Base-by-base conservation (phyloP, 2,797 vertebrate genomes). In the Kryptopterus vitreolus region DNA sequence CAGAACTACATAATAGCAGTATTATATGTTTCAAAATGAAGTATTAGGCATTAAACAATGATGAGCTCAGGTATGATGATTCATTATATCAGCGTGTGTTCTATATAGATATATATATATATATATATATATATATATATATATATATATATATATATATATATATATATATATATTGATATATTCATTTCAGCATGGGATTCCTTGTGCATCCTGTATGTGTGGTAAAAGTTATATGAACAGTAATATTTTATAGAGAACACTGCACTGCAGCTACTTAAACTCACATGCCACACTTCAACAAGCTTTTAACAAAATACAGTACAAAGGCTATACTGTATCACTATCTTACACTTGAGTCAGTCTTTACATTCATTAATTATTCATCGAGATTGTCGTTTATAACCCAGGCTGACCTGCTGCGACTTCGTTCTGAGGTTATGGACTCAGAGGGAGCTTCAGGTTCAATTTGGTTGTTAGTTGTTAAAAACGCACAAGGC, bases 321-420 rank as follows among this genome's bases (percentile, higher is more conserved):
- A 35, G n/a, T n/a, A n/a, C n/a, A n/a, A n/a, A 22, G 3, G 20
- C 33, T 38, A 38, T 38, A 22, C 20, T n/a, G n/a, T n/a, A n/a
- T n/a, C 33, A 9, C 55, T 4, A 0, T 66, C 20, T 24, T 38
- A 43, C 11, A 46, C 11, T 46, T 15, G 15, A 24, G 5, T 43
- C 20, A 43, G 11, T 43, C 63, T 50, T 24, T 61, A 50, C 65
- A 85, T 31, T 85, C 78, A 81, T 86, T 82, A 86, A 55, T 80
- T 73, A 73, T 73, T 80, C 31, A 80, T 65, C 43, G 35, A 5
- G 46, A 29, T 46, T 20, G 35, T 24, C 1, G 20, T n/a, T 38
- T 65, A 13, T 24, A 38, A 65, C 22, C 35, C 62, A 31, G 35
- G 62, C 22, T 66, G 33, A 33, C 6, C 13, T 69, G 38, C 24